Evolutionary conservation across 2,113 vertebrate species (phyloP), one percentile per base, ranked within the genome.

Genomic region (Spermophilus dauricus): DNA sequence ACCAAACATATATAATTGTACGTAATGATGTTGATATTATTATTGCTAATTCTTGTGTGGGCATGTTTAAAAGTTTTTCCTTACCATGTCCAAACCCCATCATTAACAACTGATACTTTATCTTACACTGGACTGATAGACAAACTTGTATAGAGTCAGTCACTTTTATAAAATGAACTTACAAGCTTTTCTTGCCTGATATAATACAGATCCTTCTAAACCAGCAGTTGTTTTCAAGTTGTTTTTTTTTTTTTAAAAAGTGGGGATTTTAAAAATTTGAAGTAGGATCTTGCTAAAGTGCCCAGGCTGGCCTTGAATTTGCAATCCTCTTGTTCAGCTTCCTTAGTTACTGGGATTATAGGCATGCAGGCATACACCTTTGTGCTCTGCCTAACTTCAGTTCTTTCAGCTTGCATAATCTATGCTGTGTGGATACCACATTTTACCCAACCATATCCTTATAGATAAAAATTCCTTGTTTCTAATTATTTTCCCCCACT

Each of bases 401-500:
- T 63, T 87, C 58, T 81, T 93, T 69, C 81, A 72, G 10, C 17
- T 70, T 82, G 26, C 2, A 10, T 81, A 69, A 39, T n/a, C 30
- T 82, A 10, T 63, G 24, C 73, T 97, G 42, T 85, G 14, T 90
- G 30, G 17, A 4, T 45, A 76, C n/a, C 39, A 42, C 10, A 53
- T 93, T 82, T 89, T 95, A 81, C 45, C 69, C 32, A 85, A 70
- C 6, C 14, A 16, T 75, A 85, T 67, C 30, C 45, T 80, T 86
- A 34, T 24, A 56, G 61, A 61, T 91, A 39, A 87, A 42, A 37
- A 58, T 94, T 93, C 53, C 73, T 76, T 90, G n/a, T 91, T 75
- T 76, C 75, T 45, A 32, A 48, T 30, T 80, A 76, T 86, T 63
- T 51, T 24, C 20, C n/a, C 42, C n/a, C n/a, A 86, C 53, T 83